A percentile compares a stretch with the other conserved stretches of the same genome.
These are phyloP conservation scores for Mylabris sibirica DNA, from an alignment of 2,888 invertebrate genomes.

Conservation along the genomic window DNA sequence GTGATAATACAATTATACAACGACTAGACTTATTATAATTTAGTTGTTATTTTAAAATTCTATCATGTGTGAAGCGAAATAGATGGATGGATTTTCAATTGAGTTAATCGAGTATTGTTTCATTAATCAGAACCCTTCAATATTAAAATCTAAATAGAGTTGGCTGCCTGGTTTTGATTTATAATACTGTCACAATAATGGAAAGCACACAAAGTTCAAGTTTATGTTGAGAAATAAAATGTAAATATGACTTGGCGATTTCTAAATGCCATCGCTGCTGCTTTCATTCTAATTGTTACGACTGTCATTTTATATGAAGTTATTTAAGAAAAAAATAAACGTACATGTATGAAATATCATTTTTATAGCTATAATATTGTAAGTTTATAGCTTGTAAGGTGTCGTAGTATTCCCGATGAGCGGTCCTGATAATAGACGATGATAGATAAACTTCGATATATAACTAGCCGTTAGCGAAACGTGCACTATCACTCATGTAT, in stretches of 20 bases:
- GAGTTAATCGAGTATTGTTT: conserved; percentile 26
- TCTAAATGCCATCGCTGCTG: conserved; percentile 22
- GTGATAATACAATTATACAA: conserved; percentile 49
- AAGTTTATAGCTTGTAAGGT: conserved; percentile 35
- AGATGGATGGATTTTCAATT: conserved; percentile 29
- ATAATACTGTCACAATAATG: conserved; percentile 28
- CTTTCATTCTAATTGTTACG: background rate
- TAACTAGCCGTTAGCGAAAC: conserved; percentile 49
- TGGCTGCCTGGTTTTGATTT: conserved; percentile 32
- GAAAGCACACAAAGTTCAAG: conserved; percentile 32
- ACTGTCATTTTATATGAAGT: conserved; percentile 11
- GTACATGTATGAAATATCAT: background rate
- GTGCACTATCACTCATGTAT: conserved; percentile 53
- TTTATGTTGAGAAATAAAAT: conserved; percentile 30
- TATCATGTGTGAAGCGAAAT: conserved; percentile 36
- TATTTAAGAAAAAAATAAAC: background rate
- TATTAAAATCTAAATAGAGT: conserved; percentile 23
- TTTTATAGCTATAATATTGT: background rate
- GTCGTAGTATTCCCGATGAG: conserved; percentile 45
- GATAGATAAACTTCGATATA: conserved; percentile 49
- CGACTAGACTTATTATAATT: conserved; percentile 34
- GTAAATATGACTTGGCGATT: conserved; percentile 22
- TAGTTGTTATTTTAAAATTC: conserved; percentile 24
- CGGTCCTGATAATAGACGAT: conserved; percentile 45
- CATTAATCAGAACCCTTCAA: conserved; percentile 30